Percentiles rank a stretch among this genome's conserved stretches.
Conservation (phyloP, 2,797 vertebrate genomes). For the Halcyon smyrnensis region DNA sequence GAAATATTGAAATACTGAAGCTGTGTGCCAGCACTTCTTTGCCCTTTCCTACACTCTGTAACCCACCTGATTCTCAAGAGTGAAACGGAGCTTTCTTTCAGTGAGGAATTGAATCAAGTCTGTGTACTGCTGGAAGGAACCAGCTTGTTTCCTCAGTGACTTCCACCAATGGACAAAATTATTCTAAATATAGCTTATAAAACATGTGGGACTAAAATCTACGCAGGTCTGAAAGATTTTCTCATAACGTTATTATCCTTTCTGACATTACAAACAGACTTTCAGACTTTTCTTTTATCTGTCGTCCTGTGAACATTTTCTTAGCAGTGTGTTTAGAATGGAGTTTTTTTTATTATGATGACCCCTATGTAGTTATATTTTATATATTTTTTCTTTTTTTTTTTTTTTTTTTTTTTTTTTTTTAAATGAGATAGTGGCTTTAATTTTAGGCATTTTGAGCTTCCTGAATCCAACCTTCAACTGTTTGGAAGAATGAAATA, state of each 20-base stretch:
- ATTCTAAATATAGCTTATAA: background rate
- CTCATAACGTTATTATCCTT: background rate
- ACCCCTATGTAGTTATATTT: no score
- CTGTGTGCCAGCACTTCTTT: background rate
- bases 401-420: background rate
- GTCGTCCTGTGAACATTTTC: background rate
- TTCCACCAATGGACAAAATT: background rate
- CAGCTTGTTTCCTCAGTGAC: background rate
- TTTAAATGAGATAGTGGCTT: background rate
- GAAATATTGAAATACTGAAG: background rate
- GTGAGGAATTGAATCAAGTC: background rate
- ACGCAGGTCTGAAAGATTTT: background rate
- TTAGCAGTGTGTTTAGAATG: background rate
- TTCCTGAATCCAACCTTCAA: background rate
- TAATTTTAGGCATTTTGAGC: slow-evolving; percentile 3
- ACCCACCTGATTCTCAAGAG: background rate
- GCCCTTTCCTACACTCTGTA: background rate
- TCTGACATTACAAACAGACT: background rate
- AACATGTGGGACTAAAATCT: background rate
- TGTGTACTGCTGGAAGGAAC: background rate
- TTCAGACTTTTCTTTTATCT: background rate
- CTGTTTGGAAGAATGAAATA: background rate
- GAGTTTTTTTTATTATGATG: background rate
- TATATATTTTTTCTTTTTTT: no score
- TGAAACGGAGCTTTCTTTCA: background rate